Evolutionary conservation across 2,888 invertebrate species (phyloP).

Genomic region (Ormyrus thymus): DNA sequence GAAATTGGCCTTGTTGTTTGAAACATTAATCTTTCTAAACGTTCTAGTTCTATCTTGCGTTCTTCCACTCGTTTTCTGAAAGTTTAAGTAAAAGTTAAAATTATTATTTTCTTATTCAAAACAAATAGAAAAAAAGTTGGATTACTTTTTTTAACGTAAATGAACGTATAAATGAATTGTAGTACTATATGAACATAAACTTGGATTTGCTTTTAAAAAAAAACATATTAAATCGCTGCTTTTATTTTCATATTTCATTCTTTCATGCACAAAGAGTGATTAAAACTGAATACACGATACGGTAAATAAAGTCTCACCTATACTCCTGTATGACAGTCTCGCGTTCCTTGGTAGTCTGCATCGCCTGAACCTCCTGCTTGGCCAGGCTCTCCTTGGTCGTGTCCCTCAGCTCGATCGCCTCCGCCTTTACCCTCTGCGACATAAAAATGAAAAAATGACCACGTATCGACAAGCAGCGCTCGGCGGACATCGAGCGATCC

Average conservation of each 20-base stretch:
- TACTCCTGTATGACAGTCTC: conserved; percentile 76
- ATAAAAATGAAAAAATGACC: not conserved
- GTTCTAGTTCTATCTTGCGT: conserved; percentile 84
- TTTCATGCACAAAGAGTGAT: too few relatives aligned
- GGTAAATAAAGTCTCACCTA: conserved; percentile 62
- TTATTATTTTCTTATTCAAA: not conserved
- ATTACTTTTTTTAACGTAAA: not conserved
- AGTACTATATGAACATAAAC: too few relatives aligned
- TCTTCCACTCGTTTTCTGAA: conserved; percentile 82
- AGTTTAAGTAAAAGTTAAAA: not conserved
- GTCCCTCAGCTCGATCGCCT: conserved; percentile 84
- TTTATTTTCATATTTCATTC: too few relatives aligned
- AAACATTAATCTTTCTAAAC: conserved; percentile 86
- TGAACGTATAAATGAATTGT: too few relatives aligned
- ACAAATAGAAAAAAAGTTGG: not conserved
- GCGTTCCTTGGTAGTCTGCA: conserved; percentile 81
- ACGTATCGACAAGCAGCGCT: too few relatives aligned
- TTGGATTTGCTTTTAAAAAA: too few relatives aligned
- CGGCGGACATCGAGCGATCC: not conserved
- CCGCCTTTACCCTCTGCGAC: conserved; percentile 81
- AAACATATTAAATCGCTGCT: too few relatives aligned
- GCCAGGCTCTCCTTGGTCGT: conserved; percentile 82
- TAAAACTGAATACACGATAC: too few relatives aligned
- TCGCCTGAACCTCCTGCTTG: conserved; percentile 83
- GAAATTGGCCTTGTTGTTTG: conserved; percentile 77